A percentile compares a stretch with the other conserved stretches of the same genome.
These are phyloP conservation scores for Habroteleia sp. DNA, from an alignment of 2,888 invertebrate genomes.

Conservation along the genomic window DNA sequence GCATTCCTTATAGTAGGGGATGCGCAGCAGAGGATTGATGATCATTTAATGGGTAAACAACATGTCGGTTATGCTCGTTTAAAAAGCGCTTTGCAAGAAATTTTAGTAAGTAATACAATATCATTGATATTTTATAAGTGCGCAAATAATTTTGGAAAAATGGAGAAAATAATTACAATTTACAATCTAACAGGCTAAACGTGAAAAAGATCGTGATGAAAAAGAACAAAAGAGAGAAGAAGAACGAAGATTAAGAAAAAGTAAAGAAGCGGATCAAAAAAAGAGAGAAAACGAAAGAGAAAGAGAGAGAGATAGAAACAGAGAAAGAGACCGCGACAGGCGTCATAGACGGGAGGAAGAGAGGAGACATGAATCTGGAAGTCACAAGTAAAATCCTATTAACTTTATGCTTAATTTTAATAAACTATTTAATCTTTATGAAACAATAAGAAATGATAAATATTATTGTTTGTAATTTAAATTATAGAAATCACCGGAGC, in stretches of 20 bases:
- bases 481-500: conserved; percentile 76
- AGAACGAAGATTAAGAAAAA: conserved; percentile 81
- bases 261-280: conserved; percentile 76
- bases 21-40: conserved; percentile 98
- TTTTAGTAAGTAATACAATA: conserved; percentile 78
- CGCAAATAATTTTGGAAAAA: too few relatives aligned
- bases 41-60: conserved; percentile 99
- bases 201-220: conserved; percentile 82
- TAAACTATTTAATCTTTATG: neutral
- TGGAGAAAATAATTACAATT: too few relatives aligned
- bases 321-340: conserved; percentile 72
- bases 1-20: conserved; percentile 99
- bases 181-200: conserved; percentile 76
- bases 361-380: conserved; percentile 74
- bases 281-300: conserved; percentile 72
- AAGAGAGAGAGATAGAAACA: conserved; percentile 67
- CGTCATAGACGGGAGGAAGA: conserved; percentile 78
- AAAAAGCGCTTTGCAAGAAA: conserved; percentile 83
- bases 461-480: neutral
- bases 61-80: conserved; percentile 93
- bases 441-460: too few relatives aligned
- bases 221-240: conserved; percentile 82
- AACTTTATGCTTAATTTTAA: neutral
- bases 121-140: too few relatives aligned
- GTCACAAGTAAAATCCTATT: conserved; percentile 72